Percentiles rank a stretch among this genome's conserved stretches.
phyloP scores from a whole-genome alignment of 2,888 invertebrate species.

The Eilema griseolum region DNA sequence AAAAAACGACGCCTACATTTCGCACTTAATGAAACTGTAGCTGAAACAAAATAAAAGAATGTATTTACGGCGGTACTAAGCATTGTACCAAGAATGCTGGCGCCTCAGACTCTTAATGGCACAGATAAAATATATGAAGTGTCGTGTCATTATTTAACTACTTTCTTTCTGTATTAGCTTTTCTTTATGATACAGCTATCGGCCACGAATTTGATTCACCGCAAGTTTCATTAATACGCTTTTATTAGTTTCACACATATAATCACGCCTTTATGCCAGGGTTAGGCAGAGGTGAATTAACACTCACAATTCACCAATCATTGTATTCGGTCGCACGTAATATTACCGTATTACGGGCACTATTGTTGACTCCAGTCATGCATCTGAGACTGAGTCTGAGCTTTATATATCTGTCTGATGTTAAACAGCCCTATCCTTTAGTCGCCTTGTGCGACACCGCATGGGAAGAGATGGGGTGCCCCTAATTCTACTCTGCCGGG shows the following conservation, averaged over 20 bases:
- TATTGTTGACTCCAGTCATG: too few relatives aligned
- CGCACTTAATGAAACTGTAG: constrained; percentile 86
- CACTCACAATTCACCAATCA: too few relatives aligned
- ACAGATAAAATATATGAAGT: constrained; percentile 69
- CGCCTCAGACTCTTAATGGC: constrained; percentile 71
- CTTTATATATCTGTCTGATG: too few relatives aligned
- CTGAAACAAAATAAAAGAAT: constrained; percentile 82
- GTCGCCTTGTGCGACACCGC: too few relatives aligned
- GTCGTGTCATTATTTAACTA: constrained; percentile 55
- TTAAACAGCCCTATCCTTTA: too few relatives aligned
- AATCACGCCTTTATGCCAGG: too few relatives aligned
- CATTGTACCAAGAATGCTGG: constrained; percentile 74
- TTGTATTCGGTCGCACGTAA: too few relatives aligned
- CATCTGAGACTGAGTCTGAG: too few relatives aligned
- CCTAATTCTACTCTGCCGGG: too few relatives aligned
- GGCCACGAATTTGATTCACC: neutral
- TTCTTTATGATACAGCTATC: constrained; percentile 18
- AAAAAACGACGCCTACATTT: constrained; percentile 82
- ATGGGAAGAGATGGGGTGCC: too few relatives aligned
- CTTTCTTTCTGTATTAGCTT: constrained; percentile 49
- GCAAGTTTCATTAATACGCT: neutral
- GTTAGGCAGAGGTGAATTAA: too few relatives aligned
- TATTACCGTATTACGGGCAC: too few relatives aligned
- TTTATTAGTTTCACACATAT: neutral
- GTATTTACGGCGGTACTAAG: constrained; percentile 76